phyloP scores from a whole-genome alignment of 2,888 invertebrate species.

The Cerastis leucographa region DNA sequence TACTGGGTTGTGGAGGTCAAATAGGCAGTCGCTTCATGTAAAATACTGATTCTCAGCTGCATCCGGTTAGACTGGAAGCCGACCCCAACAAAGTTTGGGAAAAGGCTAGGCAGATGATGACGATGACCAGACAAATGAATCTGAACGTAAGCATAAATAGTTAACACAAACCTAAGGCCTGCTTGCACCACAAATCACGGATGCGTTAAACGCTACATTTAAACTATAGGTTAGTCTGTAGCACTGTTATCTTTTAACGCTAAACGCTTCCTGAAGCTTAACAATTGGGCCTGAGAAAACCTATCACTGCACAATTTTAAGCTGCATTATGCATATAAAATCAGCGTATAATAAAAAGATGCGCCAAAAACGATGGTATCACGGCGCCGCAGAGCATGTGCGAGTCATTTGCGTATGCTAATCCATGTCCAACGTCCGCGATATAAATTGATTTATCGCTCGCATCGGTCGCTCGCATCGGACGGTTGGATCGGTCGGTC shows the following conservation, averaged over 20 bases:
- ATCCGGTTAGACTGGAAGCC: too few species aligned
- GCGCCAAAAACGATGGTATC: constrained; percentile 47
- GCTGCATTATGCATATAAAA: constrained; percentile 29
- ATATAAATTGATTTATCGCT: constrained; percentile 67
- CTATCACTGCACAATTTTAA: neutral
- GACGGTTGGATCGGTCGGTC: constrained; percentile 33
- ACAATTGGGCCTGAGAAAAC: neutral
- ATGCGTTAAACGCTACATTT: neutral
- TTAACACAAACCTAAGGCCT: neutral
- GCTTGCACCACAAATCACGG: neutral
- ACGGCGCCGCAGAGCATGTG: constrained; percentile 47
- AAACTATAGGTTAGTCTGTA: neutral
- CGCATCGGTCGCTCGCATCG: constrained; percentile 50
- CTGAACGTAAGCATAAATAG: neutral
- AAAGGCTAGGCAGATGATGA: too few species aligned
- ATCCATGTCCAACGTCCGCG: constrained; percentile 55
- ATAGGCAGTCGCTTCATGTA: too few species aligned
- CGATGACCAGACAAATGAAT: too few species aligned
- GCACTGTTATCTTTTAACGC: neutral
- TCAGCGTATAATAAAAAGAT: constrained; percentile 44
- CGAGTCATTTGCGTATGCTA: constrained; percentile 68
- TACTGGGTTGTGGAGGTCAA: too few species aligned
- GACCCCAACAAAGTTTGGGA: too few species aligned
- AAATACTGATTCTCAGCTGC: too few species aligned
- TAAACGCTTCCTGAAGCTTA: neutral